Base-by-base conservation (phyloP, 2,797 vertebrate genomes). In the Poeciliopsis turneri region DNA sequence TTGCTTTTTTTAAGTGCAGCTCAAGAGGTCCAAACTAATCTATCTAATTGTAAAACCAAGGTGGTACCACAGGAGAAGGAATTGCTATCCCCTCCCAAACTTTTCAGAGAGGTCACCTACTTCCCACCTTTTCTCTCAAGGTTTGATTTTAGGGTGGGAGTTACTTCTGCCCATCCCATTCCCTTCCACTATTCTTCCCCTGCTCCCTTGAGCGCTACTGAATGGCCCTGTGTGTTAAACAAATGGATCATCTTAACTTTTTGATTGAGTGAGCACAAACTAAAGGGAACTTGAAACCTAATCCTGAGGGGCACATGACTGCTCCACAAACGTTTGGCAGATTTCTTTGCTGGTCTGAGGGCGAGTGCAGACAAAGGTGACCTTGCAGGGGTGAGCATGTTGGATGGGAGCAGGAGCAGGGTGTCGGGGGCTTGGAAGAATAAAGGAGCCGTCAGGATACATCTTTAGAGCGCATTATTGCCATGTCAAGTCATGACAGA, bases 211-310 rank as follows among this genome's bases (percentile, higher is more conserved):
- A 95, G 95, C 86, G 92, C 90, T 80, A 78, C 93, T 96, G 95
- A 96, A 96, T 95, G 91, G 94, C 84, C 91, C 93, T 93, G 95
- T 95, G 95, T 95, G 95, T 96, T 96, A 94, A 95, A 95, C 94
- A 95, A 96, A 96, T 95, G 94, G 94, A 95, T 95, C 94, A 95
- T 95, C 94, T 95, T 95, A 95, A 95, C 95, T 95, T 95, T 95
- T 95, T 95, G 95, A 96, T 95, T 95, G 95, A 95, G 94, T 95
- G 95, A 95, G 91, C 95, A 95, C 92, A 93, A 93, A 95, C 95
- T 96, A 95, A 96, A 95, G 95, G 93, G 89, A 94, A 95, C 93
- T 93, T 93, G 95, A 95, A 95, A 96, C 95, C 92, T 93, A 95
- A 95, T 95, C 94, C 93, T 85, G 90, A 92, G 93, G 91, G 92